Evolutionary conservation across 2,797 vertebrate genomes (phyloP), one percentile per base, ranked within the genome.

Genomic region (Muscicapa striata): DNA sequence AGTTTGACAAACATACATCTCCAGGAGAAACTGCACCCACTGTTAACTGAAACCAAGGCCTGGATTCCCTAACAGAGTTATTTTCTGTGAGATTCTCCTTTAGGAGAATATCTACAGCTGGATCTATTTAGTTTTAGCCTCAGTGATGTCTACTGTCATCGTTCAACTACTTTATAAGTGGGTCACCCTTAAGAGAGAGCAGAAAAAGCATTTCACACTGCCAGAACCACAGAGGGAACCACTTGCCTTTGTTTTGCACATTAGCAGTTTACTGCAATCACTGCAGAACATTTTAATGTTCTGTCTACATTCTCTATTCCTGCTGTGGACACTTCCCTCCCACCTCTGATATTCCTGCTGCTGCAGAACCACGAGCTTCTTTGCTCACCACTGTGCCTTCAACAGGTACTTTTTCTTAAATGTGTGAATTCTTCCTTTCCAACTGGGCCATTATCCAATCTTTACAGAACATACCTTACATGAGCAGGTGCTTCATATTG

Each of bases 341-440:
- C 69, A 49, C 12, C 36, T 48, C 58, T 43, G 38, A 12, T 38
- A 36, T 14, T 57, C 41, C 46, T 10, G 13, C 2, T 5, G 13
- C 13, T 34, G 55, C 15, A 57, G 32, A 92, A 46, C n/a, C 78
- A 49, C 3, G 2, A 13, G 36, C 18, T 48, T 4, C 78, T 81
- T 6, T 62, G n/a, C 58, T 86, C 72, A 7, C 62, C 45, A 19
- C 66, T 93, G 10, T 58, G 73, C 48, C 80, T 87, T 90, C 95
- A 94, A 93, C 90, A 94, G 89, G 95, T 94, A 89, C 14, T 57
- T 87, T 78, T 84, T 51, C 67, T 89, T 87, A 26, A 70, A 82
- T 27, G 52, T 76, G 80, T 51, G 87, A 90, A 85, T 36, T 72
- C 70, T 83, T 70, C 64, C 66, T 70, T 80, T 93, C 89, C 86